Conservation (phyloP, 1,140 invertebrate species). For the Zaprionus camerounensis region DNA sequence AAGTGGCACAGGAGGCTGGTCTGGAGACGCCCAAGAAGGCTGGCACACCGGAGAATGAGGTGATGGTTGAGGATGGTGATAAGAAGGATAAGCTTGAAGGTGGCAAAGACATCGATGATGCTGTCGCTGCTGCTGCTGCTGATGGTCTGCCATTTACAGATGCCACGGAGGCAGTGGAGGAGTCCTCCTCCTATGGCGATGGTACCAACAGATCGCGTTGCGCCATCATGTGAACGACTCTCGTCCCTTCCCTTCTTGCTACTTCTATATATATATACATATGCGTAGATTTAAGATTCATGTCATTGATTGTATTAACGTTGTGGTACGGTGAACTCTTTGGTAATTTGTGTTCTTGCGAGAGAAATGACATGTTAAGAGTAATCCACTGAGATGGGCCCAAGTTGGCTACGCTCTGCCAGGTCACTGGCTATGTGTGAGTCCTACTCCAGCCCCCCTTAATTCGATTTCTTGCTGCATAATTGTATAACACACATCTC, state of each 20-base stretch:
- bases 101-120: constrained; percentile 27
- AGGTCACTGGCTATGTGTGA: constrained; percentile 5
- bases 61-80: constrained; percentile 24
- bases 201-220: constrained; percentile 62
- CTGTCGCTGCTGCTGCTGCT: constrained; percentile 14
- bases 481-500: constrained; percentile 19
- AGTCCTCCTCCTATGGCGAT: constrained; percentile 28
- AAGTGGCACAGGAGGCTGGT: constrained; percentile 58
- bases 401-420: constrained; percentile 13
- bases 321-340: constrained; percentile 38
- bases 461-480: constrained; percentile 57
- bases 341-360: constrained; percentile 62
- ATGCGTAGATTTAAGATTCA: constrained; percentile 44
- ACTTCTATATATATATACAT: not conserved
- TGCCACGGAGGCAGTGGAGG: constrained; percentile 11
- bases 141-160: constrained; percentile 24
- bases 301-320: constrained; percentile 46
- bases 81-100: not conserved
- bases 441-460: not conserved
- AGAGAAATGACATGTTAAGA: constrained; percentile 63
- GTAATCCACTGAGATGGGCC: constrained; percentile 15
- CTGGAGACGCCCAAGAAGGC: constrained; percentile 60
- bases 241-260: not conserved
- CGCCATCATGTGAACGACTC: constrained; percentile 70
- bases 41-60: constrained; percentile 26